Percentiles rank a stretch among this genome's conserved stretches.
phyloP scores from a whole-genome alignment of 2,113 vertebrate species.

The Noctilio leporinus region DNA sequence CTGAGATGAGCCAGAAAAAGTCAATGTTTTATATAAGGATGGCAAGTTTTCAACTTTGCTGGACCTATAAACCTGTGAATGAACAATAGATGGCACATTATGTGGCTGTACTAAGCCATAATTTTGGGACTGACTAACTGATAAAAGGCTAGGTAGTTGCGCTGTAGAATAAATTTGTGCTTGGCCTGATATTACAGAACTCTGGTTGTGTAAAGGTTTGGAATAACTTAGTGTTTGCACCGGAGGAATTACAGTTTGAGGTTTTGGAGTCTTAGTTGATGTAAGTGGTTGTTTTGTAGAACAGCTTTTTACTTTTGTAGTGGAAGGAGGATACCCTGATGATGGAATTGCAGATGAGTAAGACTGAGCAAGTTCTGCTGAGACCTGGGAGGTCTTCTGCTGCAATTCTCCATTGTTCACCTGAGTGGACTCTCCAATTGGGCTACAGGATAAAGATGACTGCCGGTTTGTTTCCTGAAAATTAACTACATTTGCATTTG shows the following conservation, averaged over 20 bases:
- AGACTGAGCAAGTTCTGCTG: conserved; percentile 86
- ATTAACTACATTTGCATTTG: conserved; percentile 83
- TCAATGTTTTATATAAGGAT: conserved; percentile 90
- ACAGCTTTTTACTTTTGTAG: conserved; percentile 86
- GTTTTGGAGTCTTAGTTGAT: conserved; percentile 82
- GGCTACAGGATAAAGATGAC: conserved; percentile 87
- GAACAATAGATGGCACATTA: conserved; percentile 85
- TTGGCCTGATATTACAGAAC: conserved; percentile 92
- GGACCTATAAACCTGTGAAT: conserved; percentile 87
- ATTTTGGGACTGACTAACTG: conserved; percentile 89
- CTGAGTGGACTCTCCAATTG: conserved; percentile 88
- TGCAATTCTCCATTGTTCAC: conserved; percentile 86
- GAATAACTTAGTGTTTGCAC: conserved; percentile 90
- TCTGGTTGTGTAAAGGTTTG: conserved; percentile 90
- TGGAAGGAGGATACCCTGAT: conserved; percentile 84
- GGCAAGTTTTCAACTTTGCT: conserved; percentile 90
- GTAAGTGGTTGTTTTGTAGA: conserved; percentile 85
- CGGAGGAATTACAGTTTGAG: conserved; percentile 83
- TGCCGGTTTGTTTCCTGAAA: conserved; percentile 91
- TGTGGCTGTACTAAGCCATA: conserved; percentile 86
- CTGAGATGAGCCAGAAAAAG: conserved; percentile 89
- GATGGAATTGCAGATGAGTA: conserved; percentile 86
- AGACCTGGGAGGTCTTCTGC: conserved; percentile 86
- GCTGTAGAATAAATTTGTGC: conserved; percentile 89
- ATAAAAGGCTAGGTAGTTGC: conserved; percentile 90